Evolutionary conservation across 2,797 vertebrate species (phyloP).

Genomic region (Sebastes goodei): DNA sequence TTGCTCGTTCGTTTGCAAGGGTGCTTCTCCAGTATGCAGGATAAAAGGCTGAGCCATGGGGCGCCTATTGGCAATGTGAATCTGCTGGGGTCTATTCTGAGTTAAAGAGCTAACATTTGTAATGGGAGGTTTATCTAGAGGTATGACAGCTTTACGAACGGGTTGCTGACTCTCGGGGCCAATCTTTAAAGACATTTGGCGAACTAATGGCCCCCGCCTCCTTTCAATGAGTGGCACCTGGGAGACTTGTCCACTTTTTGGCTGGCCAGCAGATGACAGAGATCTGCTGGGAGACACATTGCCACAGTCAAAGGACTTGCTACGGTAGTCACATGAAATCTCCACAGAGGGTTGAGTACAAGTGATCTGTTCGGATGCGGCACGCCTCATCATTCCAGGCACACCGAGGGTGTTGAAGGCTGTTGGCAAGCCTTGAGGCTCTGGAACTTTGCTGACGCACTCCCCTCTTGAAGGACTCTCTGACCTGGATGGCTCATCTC

Average conservation of each 20-base stretch:
- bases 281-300: constrained; percentile 84
- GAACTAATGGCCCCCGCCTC: constrained; percentile 92
- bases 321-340: constrained; percentile 89
- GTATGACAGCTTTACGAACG: constrained; percentile 73
- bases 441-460: constrained; percentile 79
- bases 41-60: constrained; percentile 72
- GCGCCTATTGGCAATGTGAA: constrained; percentile 72
- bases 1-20: constrained; percentile 70
- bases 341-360: constrained; percentile 91
- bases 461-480: constrained; percentile 88
- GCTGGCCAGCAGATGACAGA: constrained; percentile 77
- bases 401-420: constrained; percentile 88
- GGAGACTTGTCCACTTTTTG: constrained; percentile 71
- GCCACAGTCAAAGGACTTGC: constrained; percentile 96
- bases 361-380: constrained; percentile 93
- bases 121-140: constrained; percentile 78
- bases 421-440: constrained; percentile 86
- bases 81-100: constrained; percentile 79
- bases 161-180: constrained; percentile 87
- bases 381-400: constrained; percentile 93
- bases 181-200: constrained; percentile 97
- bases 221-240: constrained; percentile 95
- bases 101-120: constrained; percentile 75
- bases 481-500: constrained; percentile 88
- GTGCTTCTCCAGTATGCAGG: constrained; percentile 70